These are phyloP conservation scores for Danio choprae DNA, from an alignment of 2,797 vertebrate species.

Conservation along the genomic window DNA sequence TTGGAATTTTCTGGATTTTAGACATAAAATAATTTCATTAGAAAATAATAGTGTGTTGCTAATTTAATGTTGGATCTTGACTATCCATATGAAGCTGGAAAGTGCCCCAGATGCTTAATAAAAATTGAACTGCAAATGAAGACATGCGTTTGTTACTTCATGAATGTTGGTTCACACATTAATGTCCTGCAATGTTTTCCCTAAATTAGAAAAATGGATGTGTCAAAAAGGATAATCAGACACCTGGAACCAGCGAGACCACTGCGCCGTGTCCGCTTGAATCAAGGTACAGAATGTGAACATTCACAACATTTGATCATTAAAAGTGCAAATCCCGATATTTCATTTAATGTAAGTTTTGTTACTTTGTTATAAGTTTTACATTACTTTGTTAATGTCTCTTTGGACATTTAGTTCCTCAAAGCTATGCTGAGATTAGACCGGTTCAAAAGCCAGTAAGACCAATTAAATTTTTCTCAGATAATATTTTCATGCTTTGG, in stretches of 20 bases:
- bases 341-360: not conserved
- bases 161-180: not conserved
- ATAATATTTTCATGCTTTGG: not conserved
- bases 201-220: slow-evolving; percentile 73
- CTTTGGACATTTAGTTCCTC: slow-evolving; percentile 61
- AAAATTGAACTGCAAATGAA: not conserved
- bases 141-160: not conserved
- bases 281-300: slow-evolving; percentile 60
- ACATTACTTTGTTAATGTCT: not conserved
- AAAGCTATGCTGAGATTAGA: slow-evolving; percentile 46
- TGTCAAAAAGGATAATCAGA: slow-evolving; percentile 71
- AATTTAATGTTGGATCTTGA: not conserved
- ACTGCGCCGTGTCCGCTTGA: slow-evolving; percentile 70
- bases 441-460: slow-evolving; percentile 56
- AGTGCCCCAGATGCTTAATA: not conserved
- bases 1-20: not conserved
- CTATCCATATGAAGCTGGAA: not conserved
- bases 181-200: not conserved
- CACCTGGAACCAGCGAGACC: slow-evolving; percentile 82
- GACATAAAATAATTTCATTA: not conserved
- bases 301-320: not conserved
- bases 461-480: slow-evolving; percentile 12
- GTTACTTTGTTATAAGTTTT: no score
- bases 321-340: not conserved
- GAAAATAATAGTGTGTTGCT: no score